Evolutionary conservation across 2,797 vertebrate species (phyloP), one percentile per base, ranked within the genome.

Genomic region (Neostethus bicornis): DNA sequence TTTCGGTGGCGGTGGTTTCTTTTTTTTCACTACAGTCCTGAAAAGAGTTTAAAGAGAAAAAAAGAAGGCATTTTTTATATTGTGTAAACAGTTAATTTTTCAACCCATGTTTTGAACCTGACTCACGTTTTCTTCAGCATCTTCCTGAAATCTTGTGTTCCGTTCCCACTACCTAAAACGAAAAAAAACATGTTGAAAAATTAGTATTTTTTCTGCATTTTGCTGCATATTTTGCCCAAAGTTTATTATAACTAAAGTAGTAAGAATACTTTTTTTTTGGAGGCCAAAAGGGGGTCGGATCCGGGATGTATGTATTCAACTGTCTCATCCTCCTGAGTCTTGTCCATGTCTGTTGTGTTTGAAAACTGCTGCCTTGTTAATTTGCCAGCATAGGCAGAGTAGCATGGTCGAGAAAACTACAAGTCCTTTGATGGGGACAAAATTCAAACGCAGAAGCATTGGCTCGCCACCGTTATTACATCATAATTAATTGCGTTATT

Each of bases 61-160:
- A 13, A 16, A 5, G 37, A 5, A 24, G 1, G 10, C 4, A 9
- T 41, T 4, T 11, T 32, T 2, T 10, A 51, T 37, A 11, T 17
- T 7, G 1, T 0, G 42, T 12, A 41, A 2, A 13, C 10, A 14
- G 5, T 37, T 12, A 6, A 21, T 4, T 6, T 13, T 51, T 12
- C 4, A 39, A 26, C 19, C 10, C 21, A 31, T 21, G 26, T 8
- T 31, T 10, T 49, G 9, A 35, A 3, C 14, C 4, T 3, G 46
- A 60, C 83, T 84, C 75, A 85, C 88, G 91, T 85, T 90, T 94
- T 98, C 77, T 90, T 96, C 31, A 97, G 89, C 86, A 93, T 77
- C 74, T 90, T 91, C 82, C 89, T 89, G 77, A 92, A 93, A 35
- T 94, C 90, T 44, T 79, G 81, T 34, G 92, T 67, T 2, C 79